phyloP scores from a whole-genome alignment of 1,140 invertebrate species.

The Euura lappo region DNA sequence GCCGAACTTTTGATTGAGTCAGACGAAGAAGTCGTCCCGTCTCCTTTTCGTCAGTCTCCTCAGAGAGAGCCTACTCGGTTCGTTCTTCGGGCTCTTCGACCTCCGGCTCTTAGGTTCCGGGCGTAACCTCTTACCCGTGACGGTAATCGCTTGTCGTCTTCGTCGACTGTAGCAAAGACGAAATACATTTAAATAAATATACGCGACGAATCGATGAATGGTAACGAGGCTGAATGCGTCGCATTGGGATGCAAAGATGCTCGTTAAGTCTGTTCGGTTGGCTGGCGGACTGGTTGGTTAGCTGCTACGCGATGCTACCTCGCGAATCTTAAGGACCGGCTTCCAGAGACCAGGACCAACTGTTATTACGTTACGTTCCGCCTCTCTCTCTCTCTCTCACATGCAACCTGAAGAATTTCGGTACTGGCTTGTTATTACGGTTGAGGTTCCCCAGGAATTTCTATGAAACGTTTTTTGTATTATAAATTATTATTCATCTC shows the following conservation, averaged over 20 bases:
- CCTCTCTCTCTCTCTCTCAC: too few species aligned
- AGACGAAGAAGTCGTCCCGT: background rate
- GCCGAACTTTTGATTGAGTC: background rate
- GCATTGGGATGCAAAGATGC: conserved; percentile 6
- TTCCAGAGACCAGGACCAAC: background rate
- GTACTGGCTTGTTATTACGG: background rate
- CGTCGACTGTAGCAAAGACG: background rate
- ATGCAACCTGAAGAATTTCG: too few species aligned
- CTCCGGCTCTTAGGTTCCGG: too few species aligned
- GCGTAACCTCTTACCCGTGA: too few species aligned
- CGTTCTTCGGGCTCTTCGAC: too few species aligned
- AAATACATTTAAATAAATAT: conserved; percentile 1
- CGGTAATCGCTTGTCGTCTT: background rate
- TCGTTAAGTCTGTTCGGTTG: conserved; percentile 6
- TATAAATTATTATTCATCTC: background rate
- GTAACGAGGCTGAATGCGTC: background rate
- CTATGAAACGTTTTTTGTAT: background rate
- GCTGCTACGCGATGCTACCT: background rate
- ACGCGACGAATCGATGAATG: background rate
- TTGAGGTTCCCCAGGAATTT: background rate
- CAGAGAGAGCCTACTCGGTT: too few species aligned
- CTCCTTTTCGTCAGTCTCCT: too few species aligned
- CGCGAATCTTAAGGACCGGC: background rate
- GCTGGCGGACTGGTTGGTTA: background rate
- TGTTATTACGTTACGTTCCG: background rate